phyloP scores from a whole-genome alignment of 1,140 invertebrate genomes.

The Drosophila murphyi region DNA sequence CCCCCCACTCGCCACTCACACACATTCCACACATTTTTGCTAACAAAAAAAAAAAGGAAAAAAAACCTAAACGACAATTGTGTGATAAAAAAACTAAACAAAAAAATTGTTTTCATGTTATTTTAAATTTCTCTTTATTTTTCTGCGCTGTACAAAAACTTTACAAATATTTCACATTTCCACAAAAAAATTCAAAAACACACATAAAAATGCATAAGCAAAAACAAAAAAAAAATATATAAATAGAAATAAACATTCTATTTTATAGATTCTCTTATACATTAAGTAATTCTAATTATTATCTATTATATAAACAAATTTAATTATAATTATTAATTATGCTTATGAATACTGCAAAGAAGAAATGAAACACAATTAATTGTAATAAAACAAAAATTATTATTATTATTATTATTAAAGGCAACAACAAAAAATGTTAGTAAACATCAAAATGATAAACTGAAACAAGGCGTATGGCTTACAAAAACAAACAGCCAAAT shows the following conservation, averaged over 20 bases:
- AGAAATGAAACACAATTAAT: constrained; percentile 64
- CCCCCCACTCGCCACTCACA: not conserved
- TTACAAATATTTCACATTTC: constrained; percentile 8
- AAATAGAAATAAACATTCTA: constrained; percentile 64
- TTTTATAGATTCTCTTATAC: constrained; percentile 81
- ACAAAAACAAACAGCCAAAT: constrained; percentile 45
- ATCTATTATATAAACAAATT: constrained; percentile 82
- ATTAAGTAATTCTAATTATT: constrained; percentile 83
- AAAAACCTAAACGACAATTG: constrained; percentile 65
- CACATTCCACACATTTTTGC: constrained; percentile 56
- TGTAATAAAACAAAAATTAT: constrained; percentile 68
- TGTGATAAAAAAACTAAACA: constrained; percentile 56
- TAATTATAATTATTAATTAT: constrained; percentile 83
- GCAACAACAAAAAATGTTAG: constrained; percentile 65
- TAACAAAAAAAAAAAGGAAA: constrained; percentile 10
- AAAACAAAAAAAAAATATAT: constrained; percentile 23
- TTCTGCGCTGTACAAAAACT: constrained; percentile 52
- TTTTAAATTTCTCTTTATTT: constrained; percentile 44
- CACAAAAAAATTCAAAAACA: constrained; percentile 23
- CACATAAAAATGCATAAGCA: constrained; percentile 1
- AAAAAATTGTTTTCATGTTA: constrained; percentile 46
- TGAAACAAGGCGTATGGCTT: constrained; percentile 51
- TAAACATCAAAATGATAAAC: constrained; percentile 54
- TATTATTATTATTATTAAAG: constrained; percentile 48
- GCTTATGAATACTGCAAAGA: constrained; percentile 62